These are phyloP conservation scores for Zeus faber DNA, from an alignment of 2,113 vertebrate species.

Conservation along the genomic window DNA sequence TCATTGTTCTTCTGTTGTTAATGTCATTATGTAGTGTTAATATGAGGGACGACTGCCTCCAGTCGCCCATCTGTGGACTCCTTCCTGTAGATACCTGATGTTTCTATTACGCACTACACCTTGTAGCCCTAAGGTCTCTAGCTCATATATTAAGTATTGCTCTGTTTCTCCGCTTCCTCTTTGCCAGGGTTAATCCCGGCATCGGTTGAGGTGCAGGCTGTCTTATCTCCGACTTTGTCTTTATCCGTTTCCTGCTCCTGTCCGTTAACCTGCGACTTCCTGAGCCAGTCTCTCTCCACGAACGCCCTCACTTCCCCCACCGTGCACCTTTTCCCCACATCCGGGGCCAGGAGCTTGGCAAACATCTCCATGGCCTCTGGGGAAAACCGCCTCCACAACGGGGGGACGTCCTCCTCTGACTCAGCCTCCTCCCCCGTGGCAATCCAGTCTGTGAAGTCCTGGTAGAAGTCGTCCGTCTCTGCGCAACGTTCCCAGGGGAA, in stretches of 20 bases:
- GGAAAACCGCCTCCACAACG: conserved; percentile 83
- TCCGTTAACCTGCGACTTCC: conserved; percentile 21
- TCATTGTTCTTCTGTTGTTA: too few relatives aligned
- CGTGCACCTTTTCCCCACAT: conserved; percentile 66
- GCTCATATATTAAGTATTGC: neutral
- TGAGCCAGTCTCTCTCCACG: conserved; percentile 74
- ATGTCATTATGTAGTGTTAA: too few relatives aligned
- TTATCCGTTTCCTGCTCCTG: conserved; percentile 20
- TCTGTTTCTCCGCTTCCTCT: conserved; percentile 1
- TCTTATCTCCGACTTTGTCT: conserved; percentile 6
- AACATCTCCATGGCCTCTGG: conserved; percentile 81
- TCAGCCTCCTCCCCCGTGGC: conserved; percentile 48
- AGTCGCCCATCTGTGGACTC: too few relatives aligned
- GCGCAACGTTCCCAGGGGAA: conserved; percentile 91
- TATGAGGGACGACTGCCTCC: too few relatives aligned
- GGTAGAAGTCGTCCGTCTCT: conserved; percentile 83
- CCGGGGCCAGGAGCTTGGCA: conserved; percentile 78
- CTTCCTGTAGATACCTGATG: too few relatives aligned
- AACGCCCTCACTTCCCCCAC: conserved; percentile 72
- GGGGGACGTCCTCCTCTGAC: conserved; percentile 71
- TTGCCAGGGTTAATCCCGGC: neutral
- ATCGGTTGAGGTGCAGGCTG: conserved; percentile 24
- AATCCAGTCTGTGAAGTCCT: conserved; percentile 86
- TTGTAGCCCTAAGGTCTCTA: too few relatives aligned
- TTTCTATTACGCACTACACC: neutral